These are phyloP conservation scores for Eidolon dupreanum DNA, from an alignment of 2,797 vertebrate species.

Conservation along the genomic window DNA sequence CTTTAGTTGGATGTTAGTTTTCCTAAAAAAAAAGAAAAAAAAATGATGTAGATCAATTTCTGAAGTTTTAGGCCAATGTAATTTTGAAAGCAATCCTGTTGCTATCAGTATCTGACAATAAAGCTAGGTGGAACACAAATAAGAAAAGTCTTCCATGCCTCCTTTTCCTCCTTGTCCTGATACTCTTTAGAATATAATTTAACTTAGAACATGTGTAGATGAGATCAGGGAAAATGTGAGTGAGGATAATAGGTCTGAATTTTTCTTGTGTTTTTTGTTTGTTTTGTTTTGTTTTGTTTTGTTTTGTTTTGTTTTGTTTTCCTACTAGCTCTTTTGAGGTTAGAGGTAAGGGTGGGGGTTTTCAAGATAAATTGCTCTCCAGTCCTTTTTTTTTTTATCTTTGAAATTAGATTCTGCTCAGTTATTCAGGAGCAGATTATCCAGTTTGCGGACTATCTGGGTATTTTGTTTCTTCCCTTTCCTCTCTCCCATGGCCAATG, in stretches of 20 bases:
- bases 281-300: neutral
- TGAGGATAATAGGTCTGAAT: neutral
- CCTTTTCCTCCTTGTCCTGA: neutral
- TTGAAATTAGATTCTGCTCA: conserved; percentile 66
- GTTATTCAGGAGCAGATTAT: conserved; percentile 54
- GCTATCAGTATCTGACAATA: neutral
- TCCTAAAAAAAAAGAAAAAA: neutral
- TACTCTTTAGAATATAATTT: neutral
- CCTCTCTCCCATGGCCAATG: conserved; percentile 11
- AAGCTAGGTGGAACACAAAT: neutral
- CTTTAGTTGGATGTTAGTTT: neutral
- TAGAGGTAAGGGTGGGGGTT: neutral
- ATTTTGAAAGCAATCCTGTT: neutral
- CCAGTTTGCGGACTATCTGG: conserved; percentile 53
- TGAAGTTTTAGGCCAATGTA: neutral
- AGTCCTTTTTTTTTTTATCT: conserved; percentile 43
- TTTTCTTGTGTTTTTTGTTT: neutral
- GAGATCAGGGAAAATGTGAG: neutral
- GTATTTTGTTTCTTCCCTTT: conserved; percentile 62
- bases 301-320: conserved; percentile 35
- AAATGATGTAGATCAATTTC: neutral
- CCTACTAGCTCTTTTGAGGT: neutral
- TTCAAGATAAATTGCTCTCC: neutral
- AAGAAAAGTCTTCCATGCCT: neutral
- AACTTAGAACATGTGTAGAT: neutral